These are phyloP conservation scores for Motacilla alba DNA, from an alignment of 2,113 vertebrate species.

Conservation along the genomic window DNA sequence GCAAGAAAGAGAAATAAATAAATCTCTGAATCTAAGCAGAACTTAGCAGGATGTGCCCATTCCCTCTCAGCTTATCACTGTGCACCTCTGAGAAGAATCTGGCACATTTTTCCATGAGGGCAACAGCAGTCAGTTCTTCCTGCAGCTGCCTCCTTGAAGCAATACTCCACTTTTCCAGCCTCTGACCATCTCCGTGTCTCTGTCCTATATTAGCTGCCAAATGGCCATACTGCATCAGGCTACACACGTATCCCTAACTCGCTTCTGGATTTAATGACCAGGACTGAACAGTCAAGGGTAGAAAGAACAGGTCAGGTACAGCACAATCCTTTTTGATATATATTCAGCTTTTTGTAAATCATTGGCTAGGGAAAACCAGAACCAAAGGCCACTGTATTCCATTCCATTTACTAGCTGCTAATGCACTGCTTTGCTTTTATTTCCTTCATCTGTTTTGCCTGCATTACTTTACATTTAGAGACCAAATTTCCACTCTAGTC, in stretches of 20 bases:
- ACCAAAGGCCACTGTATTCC: neutral
- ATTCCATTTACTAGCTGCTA: neutral
- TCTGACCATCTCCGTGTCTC: neutral
- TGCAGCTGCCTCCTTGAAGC: neutral
- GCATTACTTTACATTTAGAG: neutral
- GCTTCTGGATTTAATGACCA: neutral
- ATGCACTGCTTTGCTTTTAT: neutral
- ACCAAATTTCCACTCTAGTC: neutral
- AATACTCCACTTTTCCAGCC: neutral
- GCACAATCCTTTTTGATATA: neutral
- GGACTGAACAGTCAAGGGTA: neutral
- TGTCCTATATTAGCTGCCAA: neutral
- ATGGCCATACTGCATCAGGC: neutral
- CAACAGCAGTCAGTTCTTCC: neutral
- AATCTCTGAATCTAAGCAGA: neutral
- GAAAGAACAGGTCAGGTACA: neutral
- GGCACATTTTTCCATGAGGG: neutral
- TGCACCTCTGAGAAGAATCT: neutral
- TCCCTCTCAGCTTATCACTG: neutral
- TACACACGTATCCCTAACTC: neutral
- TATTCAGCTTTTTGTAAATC: neutral
- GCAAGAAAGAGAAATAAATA: neutral
- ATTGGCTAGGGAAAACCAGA: neutral
- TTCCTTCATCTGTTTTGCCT: neutral
- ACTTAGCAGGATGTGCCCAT: neutral